Percentiles rank a stretch among this genome's conserved stretches.
phyloP scores from a whole-genome alignment of 2,113 vertebrate species.

The Sylvia atricapilla region DNA sequence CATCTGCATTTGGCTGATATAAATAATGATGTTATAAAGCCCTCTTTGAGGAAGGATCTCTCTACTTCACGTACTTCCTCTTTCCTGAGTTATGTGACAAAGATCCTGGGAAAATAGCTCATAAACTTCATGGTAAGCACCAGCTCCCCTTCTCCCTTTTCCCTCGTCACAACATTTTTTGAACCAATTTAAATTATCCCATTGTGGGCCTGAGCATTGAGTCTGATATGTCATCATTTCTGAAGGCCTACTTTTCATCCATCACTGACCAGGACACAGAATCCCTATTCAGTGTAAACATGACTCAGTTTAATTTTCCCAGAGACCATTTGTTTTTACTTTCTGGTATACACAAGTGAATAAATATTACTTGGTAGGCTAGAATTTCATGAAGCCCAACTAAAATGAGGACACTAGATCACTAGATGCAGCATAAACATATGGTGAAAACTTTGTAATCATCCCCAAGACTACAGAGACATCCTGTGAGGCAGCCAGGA shows the following conservation, averaged over 20 bases:
- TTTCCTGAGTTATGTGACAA: background rate
- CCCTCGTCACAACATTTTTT: background rate
- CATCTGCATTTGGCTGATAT: background rate
- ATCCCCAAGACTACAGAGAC: background rate
- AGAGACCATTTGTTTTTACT: conserved; percentile 20
- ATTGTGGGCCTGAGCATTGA: background rate
- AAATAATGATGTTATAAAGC: background rate
- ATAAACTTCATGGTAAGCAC: background rate
- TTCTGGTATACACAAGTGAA: background rate
- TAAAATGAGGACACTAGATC: conserved; percentile 5
- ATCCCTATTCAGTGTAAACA: background rate
- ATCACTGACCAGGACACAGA: background rate
- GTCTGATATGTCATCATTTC: background rate
- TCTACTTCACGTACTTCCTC: background rate
- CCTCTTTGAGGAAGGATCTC: background rate
- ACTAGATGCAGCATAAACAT: conserved; percentile 22
- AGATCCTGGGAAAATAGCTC: background rate
- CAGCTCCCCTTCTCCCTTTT: background rate
- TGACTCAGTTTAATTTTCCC: background rate
- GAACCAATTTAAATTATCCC: background rate
- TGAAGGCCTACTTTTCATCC: background rate
- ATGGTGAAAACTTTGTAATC: conserved; percentile 28
- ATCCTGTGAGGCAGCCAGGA: conserved; percentile 15
- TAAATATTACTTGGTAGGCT: conserved; percentile 25
- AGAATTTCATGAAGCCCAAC: background rate